Percentiles rank a stretch among this genome's conserved stretches.
phyloP scores from a whole-genome alignment of 2,797 vertebrate genomes.

The Nyctibius grandis region DNA sequence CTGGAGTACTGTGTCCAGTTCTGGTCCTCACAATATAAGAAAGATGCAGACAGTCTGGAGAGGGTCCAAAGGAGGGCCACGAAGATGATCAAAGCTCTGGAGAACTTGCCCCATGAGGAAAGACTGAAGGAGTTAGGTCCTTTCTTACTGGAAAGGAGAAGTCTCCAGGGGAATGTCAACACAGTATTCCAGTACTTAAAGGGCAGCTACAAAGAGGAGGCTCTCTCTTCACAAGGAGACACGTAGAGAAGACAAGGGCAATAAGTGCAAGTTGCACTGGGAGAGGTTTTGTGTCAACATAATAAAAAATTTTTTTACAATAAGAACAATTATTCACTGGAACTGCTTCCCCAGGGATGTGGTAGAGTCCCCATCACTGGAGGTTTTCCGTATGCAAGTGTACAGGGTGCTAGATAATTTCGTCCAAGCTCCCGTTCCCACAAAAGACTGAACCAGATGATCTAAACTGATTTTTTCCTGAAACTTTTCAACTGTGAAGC shows the following conservation, averaged over 20 bases:
- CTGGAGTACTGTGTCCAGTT: not conserved
- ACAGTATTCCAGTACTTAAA: not conserved
- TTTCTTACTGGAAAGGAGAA: not conserved
- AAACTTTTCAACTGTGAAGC: not conserved
- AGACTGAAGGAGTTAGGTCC: not conserved
- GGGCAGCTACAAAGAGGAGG: not conserved
- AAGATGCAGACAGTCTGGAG: not conserved
- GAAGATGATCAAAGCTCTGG: not conserved
- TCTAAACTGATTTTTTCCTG: not conserved
- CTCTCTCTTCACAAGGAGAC: not conserved
- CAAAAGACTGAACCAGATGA: not conserved
- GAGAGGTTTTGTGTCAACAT: not conserved
- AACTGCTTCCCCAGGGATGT: not conserved
- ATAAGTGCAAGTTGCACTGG: not conserved
- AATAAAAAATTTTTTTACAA: not conserved
- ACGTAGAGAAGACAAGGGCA: not conserved
- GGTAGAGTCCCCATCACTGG: not conserved
- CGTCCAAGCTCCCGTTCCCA: not conserved
- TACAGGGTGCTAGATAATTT: not conserved
- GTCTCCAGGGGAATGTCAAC: accelerated
- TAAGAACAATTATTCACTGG: not conserved
- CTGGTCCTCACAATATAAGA: not conserved
- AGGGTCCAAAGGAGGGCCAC: not conserved
- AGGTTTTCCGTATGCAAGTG: not conserved
- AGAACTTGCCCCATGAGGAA: not conserved